These are phyloP conservation scores for Gulo gulo DNA, from an alignment of 2,113 vertebrate species.

Conservation along the genomic window DNA sequence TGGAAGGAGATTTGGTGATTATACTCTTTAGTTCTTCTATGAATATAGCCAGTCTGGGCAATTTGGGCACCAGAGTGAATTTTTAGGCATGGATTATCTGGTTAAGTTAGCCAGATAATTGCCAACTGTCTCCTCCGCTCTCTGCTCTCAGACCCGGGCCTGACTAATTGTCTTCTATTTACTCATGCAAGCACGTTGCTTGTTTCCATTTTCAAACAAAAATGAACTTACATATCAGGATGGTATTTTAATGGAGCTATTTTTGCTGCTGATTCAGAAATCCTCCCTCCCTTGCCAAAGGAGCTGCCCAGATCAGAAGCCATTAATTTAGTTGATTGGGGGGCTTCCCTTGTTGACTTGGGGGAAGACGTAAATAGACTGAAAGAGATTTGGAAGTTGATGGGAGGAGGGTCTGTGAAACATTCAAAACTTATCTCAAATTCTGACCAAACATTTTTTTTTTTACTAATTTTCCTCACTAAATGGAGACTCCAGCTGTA, in stretches of 20 bases:
- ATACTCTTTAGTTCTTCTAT: background rate
- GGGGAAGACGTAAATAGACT: background rate
- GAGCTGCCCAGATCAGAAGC: background rate
- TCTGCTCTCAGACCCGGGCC: conserved; percentile 5
- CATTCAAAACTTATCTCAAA: conserved; percentile 46
- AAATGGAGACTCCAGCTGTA: conserved; percentile 74
- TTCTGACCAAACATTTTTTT: conserved; percentile 48
- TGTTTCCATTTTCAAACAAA: conserved; percentile 64
- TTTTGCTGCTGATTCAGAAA: conserved; percentile 31
- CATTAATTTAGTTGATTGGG: background rate
- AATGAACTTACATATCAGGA: conserved; percentile 4
- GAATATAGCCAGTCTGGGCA: background rate
- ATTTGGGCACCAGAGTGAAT: conserved; percentile 23
- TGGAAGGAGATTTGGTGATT: conserved; percentile 33
- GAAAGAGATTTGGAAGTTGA: background rate
- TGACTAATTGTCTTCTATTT: conserved; percentile 33
- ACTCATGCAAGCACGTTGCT: conserved; percentile 25
- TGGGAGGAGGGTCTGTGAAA: conserved; percentile 2
- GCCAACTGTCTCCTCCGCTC: conserved; percentile 55
- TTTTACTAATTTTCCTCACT: conserved; percentile 67
- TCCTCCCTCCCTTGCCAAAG: background rate
- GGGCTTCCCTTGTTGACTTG: background rate
- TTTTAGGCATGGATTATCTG: conserved; percentile 66
- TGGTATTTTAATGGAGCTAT: conserved; percentile 44
- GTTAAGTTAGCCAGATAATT: conserved; percentile 68